Evolutionary conservation across 2,888 invertebrate species (phyloP), one percentile per base, ranked within the genome.

Genomic region (Callyntrura sp.): DNA sequence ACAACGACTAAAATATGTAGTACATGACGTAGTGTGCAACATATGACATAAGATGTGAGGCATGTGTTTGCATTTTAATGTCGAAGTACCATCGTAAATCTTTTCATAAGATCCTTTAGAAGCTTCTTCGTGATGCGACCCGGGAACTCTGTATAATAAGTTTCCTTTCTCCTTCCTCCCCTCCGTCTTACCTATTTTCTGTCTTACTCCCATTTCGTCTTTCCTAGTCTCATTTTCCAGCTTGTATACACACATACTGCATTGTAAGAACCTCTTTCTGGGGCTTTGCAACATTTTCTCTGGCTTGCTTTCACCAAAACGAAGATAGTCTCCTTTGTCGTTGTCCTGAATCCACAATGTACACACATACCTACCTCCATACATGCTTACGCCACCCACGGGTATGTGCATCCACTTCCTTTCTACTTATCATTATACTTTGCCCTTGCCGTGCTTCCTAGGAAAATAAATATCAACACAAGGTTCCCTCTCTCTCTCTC

Each of bases 1-100:
- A 55, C 17, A 43, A n/a, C 55, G 35, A 68, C 68, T 11, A 51
- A 28, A 28, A 78, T 57, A 78, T 17, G 57, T 28, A 55, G 17
- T 78, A 78, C 35, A 78, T 78, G 78, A 78, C 55, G 57, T n/a
- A 55, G 78, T 25, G 76, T 20, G 85, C 85, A 85, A 78, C 85
- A 78, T 62, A 78, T 60, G 82, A 90, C 73, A 85, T 81, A 82
- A 85, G 85, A 82, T 85, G 90, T 85, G 85, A 76, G 81, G 85
- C 85, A 82, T 90, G 85, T 85, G 81, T 90, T 90, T 85, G 88
- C 88, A 88, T 88, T 88, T 88, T 88, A 84, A 88, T 88, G 88
- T 88, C 78, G 84, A 84, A 88, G 78, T 78, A 78, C 51, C 57
- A 55, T 88, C 88, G 88, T 88, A 88, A 88, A 88, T 88, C 88